Base-by-base conservation (phyloP, 2,797 vertebrate species). In the Limnodromus scolopaceus region DNA sequence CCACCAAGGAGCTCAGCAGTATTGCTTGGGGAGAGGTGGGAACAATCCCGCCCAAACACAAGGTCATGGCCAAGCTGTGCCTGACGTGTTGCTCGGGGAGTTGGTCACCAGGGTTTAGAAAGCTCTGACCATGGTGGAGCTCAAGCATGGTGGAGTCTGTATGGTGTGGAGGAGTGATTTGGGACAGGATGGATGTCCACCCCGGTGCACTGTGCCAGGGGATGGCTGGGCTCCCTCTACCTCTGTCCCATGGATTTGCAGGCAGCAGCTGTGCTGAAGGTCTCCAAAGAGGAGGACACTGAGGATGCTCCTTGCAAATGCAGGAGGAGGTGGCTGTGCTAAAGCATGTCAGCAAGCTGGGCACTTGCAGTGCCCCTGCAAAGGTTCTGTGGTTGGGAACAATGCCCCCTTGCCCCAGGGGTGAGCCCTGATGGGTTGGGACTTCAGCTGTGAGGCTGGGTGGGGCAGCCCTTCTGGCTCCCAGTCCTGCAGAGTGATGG, bases 231-330 rank as follows among this genome's bases (percentile, higher is more conserved):
- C 2, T 80, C 17, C 27, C 12, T 60, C 32, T 36, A 6, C 28
- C 46, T 43, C 17, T 36, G 10, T 28, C 38, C 68, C 15, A 8
- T 3, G 11, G 41, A 34, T 36, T 16, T 25, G 22, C 32, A 80
- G 58, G 58, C 28, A 65, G 49, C 22, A 49, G 64, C 30, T 0
- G 0, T 7, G 30, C 25, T 12, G 23, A n/a, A 16, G 18, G 34
- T 23, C 30, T 16, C 45, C 2, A 4, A 24, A 51, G 30, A 12
- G 11, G 36, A n/a, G 63, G 39, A 39, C 4, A 6, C 17, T 6
- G 64, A 10, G 48, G 64, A 23, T 39, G 41, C 13, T 32, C 36
- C 71, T 51, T 43, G 45, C 32, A 58, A 43, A 66, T 32, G 25
- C 7, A 32, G 36, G 45, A 36, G 28, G 8, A 48, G 43, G 36